phyloP scores from a whole-genome alignment of 2,888 invertebrate species.

The Drosophila limbata region DNA sequence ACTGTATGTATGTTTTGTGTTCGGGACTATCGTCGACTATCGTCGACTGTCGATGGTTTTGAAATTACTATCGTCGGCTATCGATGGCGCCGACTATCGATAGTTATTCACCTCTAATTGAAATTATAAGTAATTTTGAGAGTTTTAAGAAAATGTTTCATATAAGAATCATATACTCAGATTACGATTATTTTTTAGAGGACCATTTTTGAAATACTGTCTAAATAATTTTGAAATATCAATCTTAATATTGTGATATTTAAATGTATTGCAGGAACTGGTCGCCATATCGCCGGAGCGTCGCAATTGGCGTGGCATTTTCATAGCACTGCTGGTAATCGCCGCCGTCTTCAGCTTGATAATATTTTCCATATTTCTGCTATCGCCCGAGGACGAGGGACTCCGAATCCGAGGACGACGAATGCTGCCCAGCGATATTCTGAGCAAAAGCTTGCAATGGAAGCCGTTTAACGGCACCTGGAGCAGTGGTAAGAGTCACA shows the following conservation, averaged over 20 bases:
- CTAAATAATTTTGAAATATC: too few relatives aligned
- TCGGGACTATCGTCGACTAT: too few relatives aligned
- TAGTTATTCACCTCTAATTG: too few relatives aligned
- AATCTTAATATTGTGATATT: neutral
- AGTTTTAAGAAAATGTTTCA: too few relatives aligned
- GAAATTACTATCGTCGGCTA: too few relatives aligned
- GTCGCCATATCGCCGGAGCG: constrained; percentile 94
- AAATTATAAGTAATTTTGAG: too few relatives aligned
- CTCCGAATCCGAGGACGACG: constrained; percentile 89
- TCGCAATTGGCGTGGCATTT: constrained; percentile 97
- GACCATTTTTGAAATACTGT: too few relatives aligned
- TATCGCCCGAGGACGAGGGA: constrained; percentile 91
- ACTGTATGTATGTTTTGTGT: too few relatives aligned
- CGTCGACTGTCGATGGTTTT: too few relatives aligned
- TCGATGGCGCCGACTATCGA: too few relatives aligned
- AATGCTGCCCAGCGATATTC: constrained; percentile 89
- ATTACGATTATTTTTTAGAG: too few relatives aligned
- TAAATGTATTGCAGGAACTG: constrained; percentile 90
- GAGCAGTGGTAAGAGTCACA: constrained; percentile 87
- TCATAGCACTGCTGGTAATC: constrained; percentile 96
- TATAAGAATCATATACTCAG: too few relatives aligned
- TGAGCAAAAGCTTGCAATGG: constrained; percentile 87
- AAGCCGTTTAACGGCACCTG: constrained; percentile 91
- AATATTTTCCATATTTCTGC: constrained; percentile 95
- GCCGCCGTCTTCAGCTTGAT: constrained; percentile 95